Evolutionary conservation across 2,888 invertebrate species (phyloP), one percentile per base, ranked within the genome.

Genomic region (Aporophyla lueneburgensis): DNA sequence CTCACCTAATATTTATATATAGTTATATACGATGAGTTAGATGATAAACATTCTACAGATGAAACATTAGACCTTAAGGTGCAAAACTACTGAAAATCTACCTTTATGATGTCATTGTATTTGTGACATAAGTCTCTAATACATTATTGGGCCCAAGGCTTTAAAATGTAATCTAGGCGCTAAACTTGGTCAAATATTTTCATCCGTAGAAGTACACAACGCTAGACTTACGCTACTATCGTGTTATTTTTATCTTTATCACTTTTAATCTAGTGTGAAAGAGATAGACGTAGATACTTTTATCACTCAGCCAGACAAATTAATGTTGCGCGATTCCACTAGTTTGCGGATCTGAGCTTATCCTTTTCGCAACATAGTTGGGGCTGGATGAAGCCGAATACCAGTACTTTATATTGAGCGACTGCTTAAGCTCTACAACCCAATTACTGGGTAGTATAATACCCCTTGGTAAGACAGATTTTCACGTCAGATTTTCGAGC

Each of bases 81-180:
- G 85, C 75, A 83, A 80, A 83, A 71, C 78, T 87, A 86, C 71
- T 56, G 68, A 83, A 80, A 75, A 66, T 65, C 81, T 86, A 83
- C 62, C 40, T 75, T 84, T 58, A 69, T 14, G 70, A 72, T 72
- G 80, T 86, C 27, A 66, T 69, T 61, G 65, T 71, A 80, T 49
- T 53, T 33, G 67, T 75, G 71, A 81, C 71, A 53, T 71, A 61
- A 12, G 46, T 73, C 76, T 71, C 68, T 49, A 58, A 76, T 68
- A 85, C 76, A 62, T 81, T 66, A 74, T 85, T 86, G 86, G 86
- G 86, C 86, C 86, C 86, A 83, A 80, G 79, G 79, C 85, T 83
- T 80, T 73, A 70, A 76, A 71, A 76, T 78, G 51, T 86, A 78
- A 68, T 78, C 78, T 85, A 87, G 74, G 63, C 54, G 68, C 76